Conservation (phyloP, 2,113 vertebrate genomes). For the Lonchura striata region DNA sequence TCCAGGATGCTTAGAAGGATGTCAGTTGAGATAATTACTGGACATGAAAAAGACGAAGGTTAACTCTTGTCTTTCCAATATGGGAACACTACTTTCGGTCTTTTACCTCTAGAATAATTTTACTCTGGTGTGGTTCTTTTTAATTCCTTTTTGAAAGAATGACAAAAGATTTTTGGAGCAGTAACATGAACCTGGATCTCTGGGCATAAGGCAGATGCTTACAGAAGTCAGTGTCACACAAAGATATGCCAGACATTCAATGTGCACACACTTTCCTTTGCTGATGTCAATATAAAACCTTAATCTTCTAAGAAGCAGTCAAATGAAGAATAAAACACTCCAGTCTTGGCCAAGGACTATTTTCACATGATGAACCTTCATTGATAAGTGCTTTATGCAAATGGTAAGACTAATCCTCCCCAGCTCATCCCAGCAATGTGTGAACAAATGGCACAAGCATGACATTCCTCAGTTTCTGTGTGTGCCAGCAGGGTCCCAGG, state of each 20-base stretch:
- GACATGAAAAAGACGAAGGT: not conserved
- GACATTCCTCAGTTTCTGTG: slow-evolving; percentile 27
- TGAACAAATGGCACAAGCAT: slow-evolving; percentile 43
- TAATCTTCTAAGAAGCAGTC: not conserved
- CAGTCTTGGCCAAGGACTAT: not conserved
- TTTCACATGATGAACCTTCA: not conserved
- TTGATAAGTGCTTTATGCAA: slow-evolving; percentile 22
- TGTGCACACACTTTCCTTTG: not conserved
- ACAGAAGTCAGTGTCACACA: not conserved
- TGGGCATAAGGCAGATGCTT: not conserved
- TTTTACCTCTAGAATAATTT: not conserved
- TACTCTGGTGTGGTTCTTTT: not conserved
- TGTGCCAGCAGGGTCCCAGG: slow-evolving; percentile 11
- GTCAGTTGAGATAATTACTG: not conserved
- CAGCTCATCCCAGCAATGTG: slow-evolving; percentile 23
- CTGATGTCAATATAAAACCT: not conserved
- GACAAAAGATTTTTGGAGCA: not conserved
- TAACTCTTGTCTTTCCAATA: not conserved
- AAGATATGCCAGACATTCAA: not conserved
- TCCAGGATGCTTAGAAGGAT: not conserved
- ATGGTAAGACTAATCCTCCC: not conserved
- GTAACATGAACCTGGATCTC: not conserved
- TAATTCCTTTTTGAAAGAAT: not conserved
- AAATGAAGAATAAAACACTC: not conserved
- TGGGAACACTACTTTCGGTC: not conserved